These are phyloP conservation scores for Oryctolagus cuniculus DNA, from an alignment of 2,113 vertebrate species.

Conservation along the genomic window DNA sequence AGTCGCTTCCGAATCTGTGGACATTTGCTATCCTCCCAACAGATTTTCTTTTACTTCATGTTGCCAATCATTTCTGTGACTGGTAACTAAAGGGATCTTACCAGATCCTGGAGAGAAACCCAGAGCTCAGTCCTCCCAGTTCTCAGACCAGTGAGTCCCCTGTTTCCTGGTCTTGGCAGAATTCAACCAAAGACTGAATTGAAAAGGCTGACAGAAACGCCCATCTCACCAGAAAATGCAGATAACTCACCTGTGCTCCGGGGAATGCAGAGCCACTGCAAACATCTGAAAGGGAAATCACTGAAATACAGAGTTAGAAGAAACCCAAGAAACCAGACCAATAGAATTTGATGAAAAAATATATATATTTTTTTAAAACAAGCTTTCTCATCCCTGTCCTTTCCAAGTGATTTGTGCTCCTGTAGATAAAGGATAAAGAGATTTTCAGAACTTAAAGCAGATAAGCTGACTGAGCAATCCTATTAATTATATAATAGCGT, in stretches of 20 bases:
- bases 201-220: conserved; percentile 13
- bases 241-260: background rate
- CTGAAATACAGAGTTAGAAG: background rate
- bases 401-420: conserved; percentile 64
- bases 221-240: conserved; percentile 20
- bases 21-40: background rate
- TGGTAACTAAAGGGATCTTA: background rate
- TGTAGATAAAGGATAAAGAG: conserved; percentile 70
- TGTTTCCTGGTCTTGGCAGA: background rate
- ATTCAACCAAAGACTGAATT: background rate
- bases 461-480: conserved; percentile 67
- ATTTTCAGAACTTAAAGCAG: conserved; percentile 69
- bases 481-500: conserved; percentile 64
- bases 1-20: background rate
- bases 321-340: background rate
- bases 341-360: conserved; percentile 11
- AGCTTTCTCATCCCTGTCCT: conserved; percentile 40
- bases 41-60: conserved; percentile 28
- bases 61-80: background rate
- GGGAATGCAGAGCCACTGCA: background rate
- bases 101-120: conserved; percentile 20
- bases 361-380: conserved; percentile 29
- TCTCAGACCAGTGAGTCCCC: background rate
- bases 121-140: background rate
- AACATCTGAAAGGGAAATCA: background rate